Percentiles rank a stretch among this genome's conserved stretches.
These are phyloP conservation scores for Bujurquina vittata DNA, from an alignment of 2,113 vertebrate genomes.

Conservation along the genomic window DNA sequence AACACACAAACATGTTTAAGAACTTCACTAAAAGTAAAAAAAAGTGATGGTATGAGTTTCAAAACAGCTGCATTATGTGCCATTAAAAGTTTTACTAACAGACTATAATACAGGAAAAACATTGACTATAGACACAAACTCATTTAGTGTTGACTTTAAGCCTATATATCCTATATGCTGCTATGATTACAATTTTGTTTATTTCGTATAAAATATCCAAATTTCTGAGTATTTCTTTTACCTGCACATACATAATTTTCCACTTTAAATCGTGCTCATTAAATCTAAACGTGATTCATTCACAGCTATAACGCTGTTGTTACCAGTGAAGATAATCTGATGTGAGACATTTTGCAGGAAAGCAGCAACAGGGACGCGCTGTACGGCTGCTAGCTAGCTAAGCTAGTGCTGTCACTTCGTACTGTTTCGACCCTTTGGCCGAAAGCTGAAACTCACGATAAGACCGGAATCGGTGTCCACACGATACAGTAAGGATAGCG, in stretches of 20 bases:
- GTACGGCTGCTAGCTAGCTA: conserved; percentile 51
- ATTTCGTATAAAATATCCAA: not conserved
- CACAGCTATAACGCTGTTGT: not conserved
- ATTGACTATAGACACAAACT: not conserved
- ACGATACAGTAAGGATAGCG: conserved; percentile 94
- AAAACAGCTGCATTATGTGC: not conserved
- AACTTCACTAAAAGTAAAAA: not conserved
- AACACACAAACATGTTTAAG: not conserved
- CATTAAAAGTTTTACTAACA: not conserved
- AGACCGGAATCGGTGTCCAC: conserved; percentile 95
- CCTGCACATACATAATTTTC: not conserved
- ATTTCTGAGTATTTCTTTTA: not conserved
- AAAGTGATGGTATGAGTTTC: not conserved
- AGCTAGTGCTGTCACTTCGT: conserved; percentile 52
- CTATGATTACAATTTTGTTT: not conserved
- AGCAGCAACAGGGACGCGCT: conserved; percentile 17
- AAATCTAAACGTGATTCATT: not conserved
- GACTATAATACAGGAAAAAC: not conserved
- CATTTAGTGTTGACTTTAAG: not conserved
- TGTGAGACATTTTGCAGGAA: fast-evolving
- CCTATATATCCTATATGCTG: not conserved
- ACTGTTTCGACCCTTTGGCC: not conserved
- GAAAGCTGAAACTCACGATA: conserved; percentile 87
- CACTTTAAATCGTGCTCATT: not conserved
- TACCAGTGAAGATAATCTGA: not conserved